phyloP scores from a whole-genome alignment of 2,888 invertebrate genomes.

The Hypercompe scribonia region DNA sequence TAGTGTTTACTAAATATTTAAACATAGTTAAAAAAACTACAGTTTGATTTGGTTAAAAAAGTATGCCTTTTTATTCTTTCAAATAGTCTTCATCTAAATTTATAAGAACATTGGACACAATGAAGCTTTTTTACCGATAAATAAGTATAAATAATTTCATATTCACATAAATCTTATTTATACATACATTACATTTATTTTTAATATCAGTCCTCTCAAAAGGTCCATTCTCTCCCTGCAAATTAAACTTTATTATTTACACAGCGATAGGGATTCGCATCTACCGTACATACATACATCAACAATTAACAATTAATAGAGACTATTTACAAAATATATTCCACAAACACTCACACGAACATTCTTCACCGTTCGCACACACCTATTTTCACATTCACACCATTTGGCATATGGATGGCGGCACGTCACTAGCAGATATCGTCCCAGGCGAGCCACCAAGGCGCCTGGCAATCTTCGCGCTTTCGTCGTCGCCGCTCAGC shows the following conservation, averaged over 20 bases:
- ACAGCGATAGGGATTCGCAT: slow-evolving; percentile 86
- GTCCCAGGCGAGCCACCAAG: slow-evolving; percentile 83
- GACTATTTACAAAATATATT: slow-evolving; percentile 86
- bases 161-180: slow-evolving; percentile 87
- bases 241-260: slow-evolving; percentile 86
- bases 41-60: slow-evolving; percentile 84
- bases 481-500: slow-evolving; percentile 91
- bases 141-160: slow-evolving; percentile 87
- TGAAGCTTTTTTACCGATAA: slow-evolving; percentile 87
- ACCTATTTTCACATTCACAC: slow-evolving; percentile 75
- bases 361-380: slow-evolving; percentile 75
- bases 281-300: slow-evolving; percentile 87
- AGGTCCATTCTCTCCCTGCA: slow-evolving; percentile 87
- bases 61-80: slow-evolving; percentile 87
- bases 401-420: slow-evolving; percentile 86
- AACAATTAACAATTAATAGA: slow-evolving; percentile 87
- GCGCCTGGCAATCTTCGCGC: slow-evolving; percentile 84
- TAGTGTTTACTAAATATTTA: neutral
- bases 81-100: slow-evolving; percentile 87
- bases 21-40: slow-evolving; percentile 59
- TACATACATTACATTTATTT: slow-evolving; percentile 87
- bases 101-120: slow-evolving; percentile 87
- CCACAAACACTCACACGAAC: slow-evolving; percentile 72
- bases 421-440: slow-evolving; percentile 81
- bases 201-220: slow-evolving; percentile 87